phyloP scores from a whole-genome alignment of 1,140 invertebrate species.

The Formica selysi region DNA sequence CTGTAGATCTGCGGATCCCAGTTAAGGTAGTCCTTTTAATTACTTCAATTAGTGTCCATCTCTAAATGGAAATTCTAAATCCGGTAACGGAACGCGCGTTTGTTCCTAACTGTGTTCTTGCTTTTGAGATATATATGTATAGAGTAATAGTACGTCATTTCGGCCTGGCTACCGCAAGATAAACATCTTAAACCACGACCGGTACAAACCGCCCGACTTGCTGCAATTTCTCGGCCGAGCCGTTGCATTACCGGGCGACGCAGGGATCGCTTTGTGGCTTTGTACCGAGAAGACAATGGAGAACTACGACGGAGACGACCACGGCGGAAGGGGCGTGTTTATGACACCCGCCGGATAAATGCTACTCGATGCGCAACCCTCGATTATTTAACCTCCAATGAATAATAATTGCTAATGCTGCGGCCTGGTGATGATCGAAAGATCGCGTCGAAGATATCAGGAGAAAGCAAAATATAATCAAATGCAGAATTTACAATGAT shows the following conservation, averaged over 20 bases:
- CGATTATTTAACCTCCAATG: slow-evolving; percentile 76
- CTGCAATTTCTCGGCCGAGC: slow-evolving; percentile 74
- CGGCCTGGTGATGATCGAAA: neutral
- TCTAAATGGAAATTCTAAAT: slow-evolving; percentile 70
- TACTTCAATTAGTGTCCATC: slow-evolving; percentile 75
- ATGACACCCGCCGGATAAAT: slow-evolving; percentile 85
- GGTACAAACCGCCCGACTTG: slow-evolving; percentile 69
- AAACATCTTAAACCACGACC: slow-evolving; percentile 78
- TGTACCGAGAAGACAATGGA: slow-evolving; percentile 81
- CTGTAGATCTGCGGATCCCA: slow-evolving; percentile 14
- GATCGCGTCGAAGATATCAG: neutral
- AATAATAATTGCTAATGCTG: slow-evolving; percentile 74
- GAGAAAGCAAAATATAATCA: no score
- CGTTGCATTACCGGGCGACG: slow-evolving; percentile 34
- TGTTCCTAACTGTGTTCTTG: slow-evolving; percentile 24
- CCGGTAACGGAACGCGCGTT: slow-evolving; percentile 40
- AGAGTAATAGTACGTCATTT: slow-evolving; percentile 64
- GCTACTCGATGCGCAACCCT: slow-evolving; percentile 68
- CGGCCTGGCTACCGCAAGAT: slow-evolving; percentile 75
- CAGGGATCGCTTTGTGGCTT: slow-evolving; percentile 80
- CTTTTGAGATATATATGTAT: slow-evolving; percentile 48
- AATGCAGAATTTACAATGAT: neutral
- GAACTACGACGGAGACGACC: slow-evolving; percentile 64
- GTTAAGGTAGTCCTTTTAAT: slow-evolving; percentile 75
- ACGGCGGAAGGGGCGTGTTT: slow-evolving; percentile 80